Base-by-base conservation (phyloP, 2,888 invertebrate species). In the Tipula unca region DNA sequence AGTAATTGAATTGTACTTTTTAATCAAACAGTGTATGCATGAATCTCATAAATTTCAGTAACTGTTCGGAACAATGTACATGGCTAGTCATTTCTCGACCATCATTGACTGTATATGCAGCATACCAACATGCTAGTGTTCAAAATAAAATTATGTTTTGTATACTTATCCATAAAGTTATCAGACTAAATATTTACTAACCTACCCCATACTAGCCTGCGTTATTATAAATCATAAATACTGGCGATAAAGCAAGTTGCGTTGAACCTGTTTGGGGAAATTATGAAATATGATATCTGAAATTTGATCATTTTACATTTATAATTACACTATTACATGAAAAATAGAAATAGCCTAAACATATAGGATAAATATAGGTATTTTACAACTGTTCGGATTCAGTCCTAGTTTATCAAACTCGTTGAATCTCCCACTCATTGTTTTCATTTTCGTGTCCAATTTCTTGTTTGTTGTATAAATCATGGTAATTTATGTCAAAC, bases 271-370 rank as follows among this genome's bases (percentile, higher is more conserved):
- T n/a, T 36, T 36, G 6, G 3, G 25, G 8, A 69, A 25, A 69
- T 69, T 69, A 5, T 48, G 48, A 48, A 48, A 54, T 69, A 13
- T 8, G 17, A 25, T 69, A 69, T 69, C 17, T 17, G 20, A 6
- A 48, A 48, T 48, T 48, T 20, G 10, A 69, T 10, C 25, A 69
- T 17, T 48, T 5, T 48, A 25, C 10, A 25, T 10, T 10, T 25
- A 48, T 69, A 69, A 69, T 69, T 69, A 69, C 69, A 69, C 25
- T 69, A 69, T 69, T 69, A 69, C 69, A 69, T 69, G 69, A 69
- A 20, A 69, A 8, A 6, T 25, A 3, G 1, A 10, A 25, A 20
- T 69, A 6, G 25, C 69, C 2, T 48, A n/a, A 13, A 17, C n/a
- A 4, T 17, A 17, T n/a, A n/a, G n/a, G n/a, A n/a, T n/a, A n/a